Evolutionary conservation across 2,797 vertebrate genomes (phyloP).

Genomic region (Macrochelys suwanniensis): DNA sequence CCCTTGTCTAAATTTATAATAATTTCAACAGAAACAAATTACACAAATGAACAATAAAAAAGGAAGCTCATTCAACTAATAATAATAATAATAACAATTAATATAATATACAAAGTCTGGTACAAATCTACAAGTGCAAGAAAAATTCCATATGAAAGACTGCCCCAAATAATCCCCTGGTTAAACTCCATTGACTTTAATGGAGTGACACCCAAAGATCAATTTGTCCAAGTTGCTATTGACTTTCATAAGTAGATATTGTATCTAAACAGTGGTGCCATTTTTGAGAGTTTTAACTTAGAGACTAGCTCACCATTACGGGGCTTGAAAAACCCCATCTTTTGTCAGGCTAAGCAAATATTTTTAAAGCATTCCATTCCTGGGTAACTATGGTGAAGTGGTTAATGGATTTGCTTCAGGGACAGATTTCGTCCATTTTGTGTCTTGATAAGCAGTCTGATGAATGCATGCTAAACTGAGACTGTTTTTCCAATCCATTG

Average conservation of each 20-base stretch:
- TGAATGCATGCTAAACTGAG: neutral
- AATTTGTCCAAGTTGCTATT: neutral
- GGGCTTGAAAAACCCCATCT: neutral
- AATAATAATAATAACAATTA: neutral
- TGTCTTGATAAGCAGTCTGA: neutral
- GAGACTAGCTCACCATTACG: neutral
- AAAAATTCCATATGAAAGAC: neutral
- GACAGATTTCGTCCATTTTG: neutral
- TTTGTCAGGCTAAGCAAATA: neutral
- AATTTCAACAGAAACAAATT: neutral
- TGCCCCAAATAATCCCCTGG: neutral
- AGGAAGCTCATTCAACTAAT: neutral
- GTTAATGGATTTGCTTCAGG: too few relatives aligned
- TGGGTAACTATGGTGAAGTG: neutral
- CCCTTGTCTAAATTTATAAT: neutral
- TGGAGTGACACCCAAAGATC: neutral
- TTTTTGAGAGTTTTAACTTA: neutral
- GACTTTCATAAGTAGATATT: neutral
- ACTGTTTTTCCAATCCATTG: neutral
- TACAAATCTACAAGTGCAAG: neutral
- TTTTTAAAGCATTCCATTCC: neutral
- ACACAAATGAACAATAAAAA: neutral
- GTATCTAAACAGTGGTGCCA: neutral
- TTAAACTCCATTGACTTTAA: neutral
- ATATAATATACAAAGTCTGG: neutral